Base-by-base conservation (phyloP, 2,888 invertebrate genomes). In the Andrena minutula region DNA sequence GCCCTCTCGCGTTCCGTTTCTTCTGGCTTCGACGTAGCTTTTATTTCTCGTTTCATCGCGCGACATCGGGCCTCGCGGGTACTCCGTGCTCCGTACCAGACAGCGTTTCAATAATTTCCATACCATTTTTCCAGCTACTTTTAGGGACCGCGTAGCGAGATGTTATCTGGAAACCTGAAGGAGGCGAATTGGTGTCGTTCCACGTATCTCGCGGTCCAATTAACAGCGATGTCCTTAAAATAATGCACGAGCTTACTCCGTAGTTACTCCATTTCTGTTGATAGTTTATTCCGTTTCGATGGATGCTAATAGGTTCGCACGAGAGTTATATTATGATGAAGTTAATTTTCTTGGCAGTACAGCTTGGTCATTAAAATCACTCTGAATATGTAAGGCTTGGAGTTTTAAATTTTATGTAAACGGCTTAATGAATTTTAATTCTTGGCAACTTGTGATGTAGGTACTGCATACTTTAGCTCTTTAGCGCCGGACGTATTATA, bases 91-190 rank as follows among this genome's bases (percentile, higher is more conserved):
- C 35, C 5, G 6, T 23, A 12, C 10, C 2, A 20, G 35, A 6
- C 20, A 23, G 12, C 73, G 41, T 30, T 60, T 70, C 64, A 51
- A 41, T 70, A 64, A 76, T 58, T 70, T 30, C n/a, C 20, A 26
- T 5, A 30, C 49, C 71, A n/a, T 49, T 53, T 53, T 28, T 30
- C 53, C 63, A 6, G 12, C 23, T 2, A 5, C 28, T 51, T 58
- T 32, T 32, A 4, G 41, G 68, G 20, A 35, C 10, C 16, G n/a
- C 10, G 8, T 47, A 28, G 3, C 1, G 4, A 10, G 47, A 66
- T 32, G n/a, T 7, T 66, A 49, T 74, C 58, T 20, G 20, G 5
- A 16, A 28, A 49, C 23, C 41, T 35, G 7, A 23, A 26, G 58
- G n/a, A 28, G 16, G 32, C 12, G 20, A 20, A 20, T n/a, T n/a